Evolutionary conservation across 2,888 invertebrate genomes (phyloP).

Genomic region (Drosophila algonquin): DNA sequence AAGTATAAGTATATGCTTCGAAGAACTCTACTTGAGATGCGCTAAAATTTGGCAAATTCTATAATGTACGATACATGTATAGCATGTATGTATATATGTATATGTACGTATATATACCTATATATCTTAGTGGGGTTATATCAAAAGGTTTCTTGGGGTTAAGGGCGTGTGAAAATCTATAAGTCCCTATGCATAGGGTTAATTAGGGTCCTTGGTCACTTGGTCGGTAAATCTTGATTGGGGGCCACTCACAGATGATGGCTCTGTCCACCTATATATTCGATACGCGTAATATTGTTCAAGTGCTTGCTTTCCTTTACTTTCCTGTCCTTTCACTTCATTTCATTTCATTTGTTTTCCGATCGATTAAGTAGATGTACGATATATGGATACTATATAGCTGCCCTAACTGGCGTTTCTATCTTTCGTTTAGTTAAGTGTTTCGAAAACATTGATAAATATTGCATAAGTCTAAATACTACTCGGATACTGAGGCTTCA

Average conservation of each 20-base stretch:
- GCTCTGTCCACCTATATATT: conserved; percentile 48
- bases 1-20: conserved; percentile 19
- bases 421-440: conserved; percentile 18
- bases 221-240: conserved; percentile 39
- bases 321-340: conserved; percentile 16
- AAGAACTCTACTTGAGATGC: conserved; percentile 53
- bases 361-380: conserved; percentile 19
- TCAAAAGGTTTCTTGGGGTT: conserved; percentile 29
- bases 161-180: conserved; percentile 30
- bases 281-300: conserved; percentile 56
- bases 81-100: conserved; percentile 13
- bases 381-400: conserved; percentile 28
- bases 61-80: conserved; percentile 43
- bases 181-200: conserved; percentile 8
- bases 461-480: conserved; percentile 48
- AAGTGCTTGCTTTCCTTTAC: conserved; percentile 45
- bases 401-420: conserved; percentile 46
- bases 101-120: background rate
- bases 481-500: conserved; percentile 47
- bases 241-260: conserved; percentile 13
- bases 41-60: conserved; percentile 75
- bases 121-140: conserved; percentile 31
- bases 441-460: conserved; percentile 51
- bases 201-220: conserved; percentile 47
- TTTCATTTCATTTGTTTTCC: conserved; percentile 28